Evolutionary conservation across 2,888 invertebrate genomes (phyloP), one percentile per base, ranked within the genome.

Genomic region (Andrena dorsata): DNA sequence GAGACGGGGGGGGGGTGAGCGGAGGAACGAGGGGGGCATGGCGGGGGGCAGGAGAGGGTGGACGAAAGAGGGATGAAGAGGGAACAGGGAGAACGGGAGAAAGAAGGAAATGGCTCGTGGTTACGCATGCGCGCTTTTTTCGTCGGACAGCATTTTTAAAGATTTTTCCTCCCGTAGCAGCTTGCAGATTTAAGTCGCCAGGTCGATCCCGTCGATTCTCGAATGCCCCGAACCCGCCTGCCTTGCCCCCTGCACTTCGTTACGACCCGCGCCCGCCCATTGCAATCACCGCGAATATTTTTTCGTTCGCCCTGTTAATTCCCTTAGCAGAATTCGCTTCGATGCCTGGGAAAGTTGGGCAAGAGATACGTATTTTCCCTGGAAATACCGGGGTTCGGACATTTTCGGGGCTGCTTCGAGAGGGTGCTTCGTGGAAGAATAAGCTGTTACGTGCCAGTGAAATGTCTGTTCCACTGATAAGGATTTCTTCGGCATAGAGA

Each of bases 121-220:
- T 81, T 85, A 91, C 91, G 92, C 91, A 87, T 89, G 91, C 92
- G 91, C 91, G 88, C 87, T 88, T 91, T 91, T 92, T 91, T 91
- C 91, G 89, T 91, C 89, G 89, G 89, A 90, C 89, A 89, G 91
- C 91, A 92, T 92, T 92, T 92, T 92, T 92, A 92, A 92, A 92
- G 92, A 92, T 92, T 92, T 92, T 92, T 92, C 92, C 90, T 87
- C 86, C 90, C 90, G 83, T 87, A 85, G 86, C 84, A 83, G 89
- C 85, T 85, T 85, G 86, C 85, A 83, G 88, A 88, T 88, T 88
- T 87, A 89, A 89, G 88, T 88, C 87, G 88, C 85, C 86, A 76
- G 88, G 84, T 88, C 86, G 88, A 89, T 86, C 89, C 75, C 85
- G 89, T 87, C 85, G 89, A 88, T 86, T 82, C 84, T 73, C 84